Conservation (phyloP, 2,797 vertebrate species). For the Chiloscyllium punctatum region DNA sequence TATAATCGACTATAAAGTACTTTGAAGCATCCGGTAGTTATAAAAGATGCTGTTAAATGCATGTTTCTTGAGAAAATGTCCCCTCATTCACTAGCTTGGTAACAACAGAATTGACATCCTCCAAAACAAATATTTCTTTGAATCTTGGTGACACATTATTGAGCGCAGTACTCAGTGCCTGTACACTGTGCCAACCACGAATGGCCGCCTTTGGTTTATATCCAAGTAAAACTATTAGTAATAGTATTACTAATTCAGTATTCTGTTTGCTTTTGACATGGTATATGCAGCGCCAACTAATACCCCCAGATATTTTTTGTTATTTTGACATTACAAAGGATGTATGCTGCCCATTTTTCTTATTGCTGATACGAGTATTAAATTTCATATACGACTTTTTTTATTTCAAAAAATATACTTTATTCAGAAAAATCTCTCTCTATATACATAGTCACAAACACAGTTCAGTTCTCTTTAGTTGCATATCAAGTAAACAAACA, state of each 20-base stretch:
- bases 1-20: too few species aligned
- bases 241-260: not conserved
- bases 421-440: too few species aligned
- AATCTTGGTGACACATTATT: not conserved
- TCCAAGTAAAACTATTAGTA: too few species aligned
- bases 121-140: not conserved
- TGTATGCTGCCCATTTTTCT: conserved; percentile 3
- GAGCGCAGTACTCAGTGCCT: not conserved
- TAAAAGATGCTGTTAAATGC: too few species aligned
- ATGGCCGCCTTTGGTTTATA: not conserved
- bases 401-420: too few species aligned
- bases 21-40: too few species aligned
- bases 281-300: not conserved
- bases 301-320: not conserved
- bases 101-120: not conserved
- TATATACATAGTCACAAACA: too few species aligned
- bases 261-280: not conserved
- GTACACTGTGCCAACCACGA: not conserved
- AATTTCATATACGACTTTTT: not conserved
- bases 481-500: too few species aligned
- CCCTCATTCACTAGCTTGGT: not conserved
- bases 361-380: not conserved
- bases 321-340: not conserved
- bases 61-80: too few species aligned
- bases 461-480: too few species aligned